Conservation (phyloP, 2,888 invertebrate species). For the Magallana nippona region DNA sequence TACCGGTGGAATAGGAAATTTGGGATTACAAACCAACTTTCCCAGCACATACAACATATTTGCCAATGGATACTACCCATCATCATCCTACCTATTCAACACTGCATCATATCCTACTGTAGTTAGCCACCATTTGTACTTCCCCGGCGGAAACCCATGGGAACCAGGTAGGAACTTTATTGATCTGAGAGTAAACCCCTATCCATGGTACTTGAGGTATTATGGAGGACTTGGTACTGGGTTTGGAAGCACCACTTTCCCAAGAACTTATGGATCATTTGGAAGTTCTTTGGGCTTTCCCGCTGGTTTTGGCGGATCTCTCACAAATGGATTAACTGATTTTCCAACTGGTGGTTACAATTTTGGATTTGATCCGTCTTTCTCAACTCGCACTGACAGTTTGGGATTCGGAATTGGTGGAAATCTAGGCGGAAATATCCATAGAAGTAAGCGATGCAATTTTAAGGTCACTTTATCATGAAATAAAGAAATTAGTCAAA, state of each 20-base stretch:
- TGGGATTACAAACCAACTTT: not conserved
- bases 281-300: not conserved
- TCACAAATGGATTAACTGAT: not conserved
- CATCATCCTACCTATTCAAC: not conserved
- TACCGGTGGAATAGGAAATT: not conserved
- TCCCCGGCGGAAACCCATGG: constrained; percentile 28
- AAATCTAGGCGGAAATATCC: not conserved
- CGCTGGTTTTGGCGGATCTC: not conserved
- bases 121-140: too few relatives aligned
- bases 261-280: not conserved
- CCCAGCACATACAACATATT: not conserved
- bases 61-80: not conserved
- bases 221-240: not conserved
- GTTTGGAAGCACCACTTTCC: not conserved
- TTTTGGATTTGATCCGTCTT: not conserved
- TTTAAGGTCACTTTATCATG: too few relatives aligned
- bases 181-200: not conserved
- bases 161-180: not conserved
- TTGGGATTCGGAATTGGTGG: not conserved
- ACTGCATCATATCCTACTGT: too few relatives aligned
- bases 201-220: constrained; percentile 4
- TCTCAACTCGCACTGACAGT: not conserved
- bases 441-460: not conserved
- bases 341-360: not conserved
- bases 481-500: too few relatives aligned